Conservation (phyloP, 37 sponge, comb jelly and placozoan genomes). For the Haliclona indistincta region DNA sequence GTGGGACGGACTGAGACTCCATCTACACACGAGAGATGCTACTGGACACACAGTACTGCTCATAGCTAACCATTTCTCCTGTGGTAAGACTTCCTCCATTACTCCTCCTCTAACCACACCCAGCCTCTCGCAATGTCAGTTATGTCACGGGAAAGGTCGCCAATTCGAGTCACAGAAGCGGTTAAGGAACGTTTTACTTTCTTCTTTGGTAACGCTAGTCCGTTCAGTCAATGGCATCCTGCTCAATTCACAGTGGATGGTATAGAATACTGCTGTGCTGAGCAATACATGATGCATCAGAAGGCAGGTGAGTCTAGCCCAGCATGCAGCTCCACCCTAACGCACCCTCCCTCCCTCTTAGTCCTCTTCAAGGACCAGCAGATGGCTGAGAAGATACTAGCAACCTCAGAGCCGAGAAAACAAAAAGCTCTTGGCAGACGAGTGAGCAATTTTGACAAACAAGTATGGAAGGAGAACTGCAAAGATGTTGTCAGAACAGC, state of each 20-base stretch:
- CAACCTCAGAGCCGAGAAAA: conserved; percentile 33
- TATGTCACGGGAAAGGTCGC: no score
- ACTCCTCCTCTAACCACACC: no score
- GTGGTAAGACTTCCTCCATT: no score
- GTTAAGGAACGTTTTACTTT: conserved; percentile 66
- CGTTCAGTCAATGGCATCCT: conserved; percentile 85
- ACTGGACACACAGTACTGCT: no score
- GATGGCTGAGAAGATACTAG: conserved; percentile 50
- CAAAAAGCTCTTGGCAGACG: conserved; percentile 76
- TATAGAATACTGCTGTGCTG: conserved; percentile 64
- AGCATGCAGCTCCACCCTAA: neutral
- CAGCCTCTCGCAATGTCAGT: no score
- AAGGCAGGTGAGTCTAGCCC: conserved; percentile 63
- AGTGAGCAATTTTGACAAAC: conserved; percentile 58
- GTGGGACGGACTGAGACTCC: no score
- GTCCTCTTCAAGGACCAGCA: conserved; percentile 64
- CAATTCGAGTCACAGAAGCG: no score
- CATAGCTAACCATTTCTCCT: no score
- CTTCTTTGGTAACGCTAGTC: conserved; percentile 56
- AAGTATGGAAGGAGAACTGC: conserved; percentile 55
- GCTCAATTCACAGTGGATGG: conserved; percentile 64
- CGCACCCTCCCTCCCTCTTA: no score
- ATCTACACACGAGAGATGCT: no score
- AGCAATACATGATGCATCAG: conserved; percentile 92
- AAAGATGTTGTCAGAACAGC: conserved; percentile 62